Evolutionary conservation across 53 echinoderm and acorn worm genomes (phyloP).

Genomic region (Pentamera pediparva): DNA sequence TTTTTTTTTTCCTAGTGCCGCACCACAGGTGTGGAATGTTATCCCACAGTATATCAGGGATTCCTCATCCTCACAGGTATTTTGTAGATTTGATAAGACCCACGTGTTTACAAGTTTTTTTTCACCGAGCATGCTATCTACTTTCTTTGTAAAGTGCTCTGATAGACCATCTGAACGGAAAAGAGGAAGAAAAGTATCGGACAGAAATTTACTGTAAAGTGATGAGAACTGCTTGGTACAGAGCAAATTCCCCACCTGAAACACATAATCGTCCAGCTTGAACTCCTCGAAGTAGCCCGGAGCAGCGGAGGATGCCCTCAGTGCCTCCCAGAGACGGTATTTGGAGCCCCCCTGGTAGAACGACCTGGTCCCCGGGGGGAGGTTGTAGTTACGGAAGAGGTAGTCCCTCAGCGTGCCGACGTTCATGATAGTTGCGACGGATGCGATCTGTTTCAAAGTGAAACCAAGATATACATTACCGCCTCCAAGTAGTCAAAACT

Average conservation of each 20-base stretch:
- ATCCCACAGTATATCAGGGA: no score
- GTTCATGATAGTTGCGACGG: slow-evolving; percentile 81
- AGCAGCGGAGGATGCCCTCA: slow-evolving; percentile 89
- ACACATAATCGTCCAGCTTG: slow-evolving; percentile 81
- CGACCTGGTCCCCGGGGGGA: slow-evolving; percentile 63
- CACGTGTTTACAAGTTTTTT: no score
- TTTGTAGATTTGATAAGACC: no score
- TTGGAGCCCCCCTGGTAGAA: slow-evolving; percentile 77
- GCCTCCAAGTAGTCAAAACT: slow-evolving; percentile 41
- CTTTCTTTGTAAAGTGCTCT: background rate
- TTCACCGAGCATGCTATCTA: no score
- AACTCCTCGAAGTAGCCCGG: slow-evolving; percentile 97
- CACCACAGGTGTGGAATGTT: no score
- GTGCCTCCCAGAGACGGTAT: slow-evolving; percentile 78
- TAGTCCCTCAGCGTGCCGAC: slow-evolving; percentile 69
- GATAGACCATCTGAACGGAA: no score
- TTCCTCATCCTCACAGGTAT: no score
- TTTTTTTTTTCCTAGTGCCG: no score
- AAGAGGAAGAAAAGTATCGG: no score
- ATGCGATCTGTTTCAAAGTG: slow-evolving; percentile 47
- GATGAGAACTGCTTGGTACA: no score
- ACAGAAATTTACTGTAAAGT: no score
- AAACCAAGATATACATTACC: background rate
- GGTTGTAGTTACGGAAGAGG: slow-evolving; percentile 95
- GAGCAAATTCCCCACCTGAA: slow-evolving; percentile 73